A percentile compares a stretch with the other conserved stretches of the same genome.
These are phyloP conservation scores for Zosterops lateralis DNA, from an alignment of 2,113 vertebrate genomes.

Conservation along the genomic window DNA sequence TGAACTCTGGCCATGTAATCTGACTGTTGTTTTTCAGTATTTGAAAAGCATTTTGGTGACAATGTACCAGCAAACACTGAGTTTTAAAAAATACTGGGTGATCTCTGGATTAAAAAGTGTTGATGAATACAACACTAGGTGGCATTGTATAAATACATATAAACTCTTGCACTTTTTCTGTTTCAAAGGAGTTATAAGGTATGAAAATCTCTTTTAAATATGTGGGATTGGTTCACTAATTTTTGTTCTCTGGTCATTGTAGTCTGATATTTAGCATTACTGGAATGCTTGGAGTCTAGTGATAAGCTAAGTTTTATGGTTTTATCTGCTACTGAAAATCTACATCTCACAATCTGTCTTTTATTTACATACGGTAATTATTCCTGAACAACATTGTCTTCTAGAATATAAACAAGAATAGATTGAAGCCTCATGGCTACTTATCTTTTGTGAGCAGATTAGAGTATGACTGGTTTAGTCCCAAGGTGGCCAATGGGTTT, in stretches of 20 bases:
- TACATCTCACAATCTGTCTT: not conserved
- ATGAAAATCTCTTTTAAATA: not conserved
- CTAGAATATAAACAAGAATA: not conserved
- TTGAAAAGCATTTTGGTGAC: not conserved
- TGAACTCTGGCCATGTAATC: not conserved
- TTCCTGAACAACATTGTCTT: not conserved
- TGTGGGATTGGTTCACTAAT: not conserved
- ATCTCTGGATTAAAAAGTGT: not conserved
- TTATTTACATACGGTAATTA: not conserved
- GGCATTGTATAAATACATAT: slow-evolving; percentile 51
- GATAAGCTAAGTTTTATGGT: not conserved
- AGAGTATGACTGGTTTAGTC: not conserved
- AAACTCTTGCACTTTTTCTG: not conserved
- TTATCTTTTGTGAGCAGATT: not conserved
- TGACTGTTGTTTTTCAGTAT: not conserved
- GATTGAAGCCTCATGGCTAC: not conserved
- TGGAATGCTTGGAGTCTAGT: not conserved
- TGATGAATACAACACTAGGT: slow-evolving; percentile 41
- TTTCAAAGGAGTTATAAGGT: not conserved
- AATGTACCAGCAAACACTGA: not conserved
- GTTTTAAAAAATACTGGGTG: not conserved
- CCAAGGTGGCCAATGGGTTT: not conserved
- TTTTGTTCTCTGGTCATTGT: not conserved
- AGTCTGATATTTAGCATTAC: not conserved
- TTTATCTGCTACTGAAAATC: not conserved